Evolutionary conservation across 2,888 invertebrate species (phyloP).

Genomic region (Tenodera sinensis): DNA sequence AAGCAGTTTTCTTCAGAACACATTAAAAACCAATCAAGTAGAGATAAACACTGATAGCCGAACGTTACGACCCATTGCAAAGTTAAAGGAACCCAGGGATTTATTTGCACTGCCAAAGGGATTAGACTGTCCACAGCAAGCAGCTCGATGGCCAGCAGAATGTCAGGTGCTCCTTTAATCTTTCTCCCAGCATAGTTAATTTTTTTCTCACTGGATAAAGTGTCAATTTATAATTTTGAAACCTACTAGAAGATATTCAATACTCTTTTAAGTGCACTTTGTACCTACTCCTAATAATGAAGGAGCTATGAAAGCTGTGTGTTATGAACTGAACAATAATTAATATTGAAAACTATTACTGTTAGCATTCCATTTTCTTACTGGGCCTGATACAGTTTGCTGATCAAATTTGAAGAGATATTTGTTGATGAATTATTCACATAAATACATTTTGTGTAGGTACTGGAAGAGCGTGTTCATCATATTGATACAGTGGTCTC

Average conservation of each 20-base stretch:
- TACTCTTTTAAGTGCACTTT: no score
- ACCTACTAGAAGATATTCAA: no score
- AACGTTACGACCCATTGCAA: constrained; percentile 60
- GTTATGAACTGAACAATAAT: no score
- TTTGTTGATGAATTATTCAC: neutral
- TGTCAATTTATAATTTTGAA: no score
- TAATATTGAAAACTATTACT: no score
- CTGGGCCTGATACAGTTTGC: no score
- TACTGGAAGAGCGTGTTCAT: constrained; percentile 73
- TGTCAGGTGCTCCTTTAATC: constrained; percentile 62
- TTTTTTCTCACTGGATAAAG: no score
- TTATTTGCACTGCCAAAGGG: constrained; percentile 67
- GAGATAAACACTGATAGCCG: constrained; percentile 65
- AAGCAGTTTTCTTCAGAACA: constrained; percentile 59
- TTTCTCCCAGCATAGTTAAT: neutral
- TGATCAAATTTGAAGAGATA: neutral
- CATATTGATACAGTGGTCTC: constrained; percentile 72
- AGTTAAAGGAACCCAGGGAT: constrained; percentile 66
- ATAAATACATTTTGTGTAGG: constrained; percentile 50
- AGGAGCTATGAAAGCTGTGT: no score
- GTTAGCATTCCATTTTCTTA: no score
- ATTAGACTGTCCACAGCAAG: constrained; percentile 69
- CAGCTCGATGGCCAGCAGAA: constrained; percentile 83
- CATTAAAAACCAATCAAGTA: constrained; percentile 64
- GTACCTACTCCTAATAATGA: no score